Conservation (phyloP, 1,140 invertebrate genomes). For the Leptonema lineaticorne region DNA sequence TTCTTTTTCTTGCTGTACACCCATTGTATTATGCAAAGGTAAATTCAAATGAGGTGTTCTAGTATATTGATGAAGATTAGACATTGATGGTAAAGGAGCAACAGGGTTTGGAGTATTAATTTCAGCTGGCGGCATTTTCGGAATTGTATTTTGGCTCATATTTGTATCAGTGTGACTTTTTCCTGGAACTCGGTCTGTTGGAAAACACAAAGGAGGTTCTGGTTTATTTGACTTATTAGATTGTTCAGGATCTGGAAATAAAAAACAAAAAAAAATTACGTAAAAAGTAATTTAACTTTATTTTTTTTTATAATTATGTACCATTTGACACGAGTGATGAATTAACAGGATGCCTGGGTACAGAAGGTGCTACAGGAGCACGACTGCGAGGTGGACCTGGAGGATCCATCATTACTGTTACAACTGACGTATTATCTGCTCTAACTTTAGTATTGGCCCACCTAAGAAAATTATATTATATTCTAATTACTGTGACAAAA, state of each 20-base stretch:
- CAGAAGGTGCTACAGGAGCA: conserved; percentile 51
- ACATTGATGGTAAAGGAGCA: conserved; percentile 43
- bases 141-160: background rate
- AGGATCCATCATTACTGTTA: conserved; percentile 90
- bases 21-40: conserved; percentile 13
- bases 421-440: conserved; percentile 93
- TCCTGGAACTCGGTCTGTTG: background rate
- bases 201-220: background rate
- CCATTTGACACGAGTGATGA: too few species aligned
- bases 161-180: background rate
- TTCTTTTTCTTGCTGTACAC: conserved; percentile 40
- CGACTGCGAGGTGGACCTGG: conserved; percentile 70
- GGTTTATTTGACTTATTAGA: background rate
- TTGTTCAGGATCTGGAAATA: background rate
- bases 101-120: background rate
- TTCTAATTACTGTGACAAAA: background rate
- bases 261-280: background rate
- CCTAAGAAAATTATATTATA: conserved; percentile 46
- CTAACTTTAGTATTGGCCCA: conserved; percentile 79
- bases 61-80: background rate
- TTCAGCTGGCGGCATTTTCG: background rate
- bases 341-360: conserved; percentile 10
- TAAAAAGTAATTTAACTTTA: too few species aligned
- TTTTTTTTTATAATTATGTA: too few species aligned
- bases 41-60: background rate